Evolutionary conservation across 2,797 vertebrate genomes (phyloP).

Genomic region (Poeciliopsis paucimaculata): DNA sequence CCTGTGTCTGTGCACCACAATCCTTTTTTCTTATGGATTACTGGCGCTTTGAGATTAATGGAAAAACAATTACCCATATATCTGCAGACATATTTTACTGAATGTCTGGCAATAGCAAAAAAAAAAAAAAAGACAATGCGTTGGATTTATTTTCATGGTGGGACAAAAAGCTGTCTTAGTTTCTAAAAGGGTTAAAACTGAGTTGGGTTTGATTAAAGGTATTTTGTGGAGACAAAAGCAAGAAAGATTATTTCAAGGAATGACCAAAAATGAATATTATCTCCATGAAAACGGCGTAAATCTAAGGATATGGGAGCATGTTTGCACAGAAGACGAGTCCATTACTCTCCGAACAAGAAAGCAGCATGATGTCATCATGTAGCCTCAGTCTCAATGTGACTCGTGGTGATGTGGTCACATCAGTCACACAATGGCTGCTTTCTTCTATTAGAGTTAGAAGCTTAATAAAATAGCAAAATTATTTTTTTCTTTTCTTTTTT

Average conservation of each 20-base stretch:
- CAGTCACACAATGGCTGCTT: slow-evolving; percentile 28
- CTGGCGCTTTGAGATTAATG: slow-evolving; percentile 32
- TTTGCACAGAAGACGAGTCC: slow-evolving; percentile 53
- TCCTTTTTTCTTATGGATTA: slow-evolving; percentile 55
- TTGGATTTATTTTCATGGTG: not conserved
- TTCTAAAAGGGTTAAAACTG: not conserved
- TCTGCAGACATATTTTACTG: slow-evolving; percentile 9
- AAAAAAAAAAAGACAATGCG: not conserved
- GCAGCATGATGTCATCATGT: slow-evolving; percentile 63
- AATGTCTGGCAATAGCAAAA: not conserved
- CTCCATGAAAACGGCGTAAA: not conserved
- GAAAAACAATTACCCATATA: slow-evolving; percentile 40
- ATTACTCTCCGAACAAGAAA: slow-evolving; percentile 59
- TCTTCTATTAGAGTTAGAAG: not conserved
- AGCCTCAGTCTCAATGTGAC: slow-evolving; percentile 50
- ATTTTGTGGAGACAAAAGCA: not conserved
- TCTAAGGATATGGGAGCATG: slow-evolving; percentile 26
- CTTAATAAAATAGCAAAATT: not conserved
- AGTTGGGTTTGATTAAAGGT: not conserved
- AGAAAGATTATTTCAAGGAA: not conserved
- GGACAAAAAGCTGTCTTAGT: slow-evolving; percentile 1
- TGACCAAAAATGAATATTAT: not conserved
- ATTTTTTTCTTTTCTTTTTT: too few relatives aligned
- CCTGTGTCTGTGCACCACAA: slow-evolving; percentile 33
- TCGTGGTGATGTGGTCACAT: slow-evolving; percentile 36